A percentile compares a stretch with the other conserved stretches of the same genome.
Conservation (phyloP, 2,113 vertebrate genomes). For the Datnioides undecimradiatus region DNA sequence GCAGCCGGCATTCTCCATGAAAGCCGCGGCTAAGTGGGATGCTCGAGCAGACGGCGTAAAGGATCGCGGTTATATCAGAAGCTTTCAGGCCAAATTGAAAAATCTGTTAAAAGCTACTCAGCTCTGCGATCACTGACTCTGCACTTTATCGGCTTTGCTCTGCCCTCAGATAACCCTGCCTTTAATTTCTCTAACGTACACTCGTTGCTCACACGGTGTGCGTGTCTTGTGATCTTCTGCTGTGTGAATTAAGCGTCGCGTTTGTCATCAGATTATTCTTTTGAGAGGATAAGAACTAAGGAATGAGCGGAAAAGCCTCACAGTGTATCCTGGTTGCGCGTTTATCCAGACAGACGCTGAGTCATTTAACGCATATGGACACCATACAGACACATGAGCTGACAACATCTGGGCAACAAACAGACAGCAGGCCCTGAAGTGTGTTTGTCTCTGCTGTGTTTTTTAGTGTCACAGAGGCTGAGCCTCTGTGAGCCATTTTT, state of each 20-base stretch:
- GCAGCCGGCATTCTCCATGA: background rate
- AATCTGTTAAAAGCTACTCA: background rate
- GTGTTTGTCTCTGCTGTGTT: slow-evolving; percentile 38
- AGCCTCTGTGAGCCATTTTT: background rate
- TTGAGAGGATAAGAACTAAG: no score
- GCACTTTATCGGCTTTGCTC: background rate
- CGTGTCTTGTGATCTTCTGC: background rate
- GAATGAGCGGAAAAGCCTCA: background rate
- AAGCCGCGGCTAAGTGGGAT: background rate
- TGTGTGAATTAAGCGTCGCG: background rate
- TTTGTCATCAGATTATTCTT: background rate
- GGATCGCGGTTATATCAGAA: background rate
- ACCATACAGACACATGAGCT: slow-evolving; percentile 1
- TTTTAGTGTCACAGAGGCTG: slow-evolving; percentile 24
- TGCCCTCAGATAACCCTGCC: background rate
- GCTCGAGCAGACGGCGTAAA: background rate
- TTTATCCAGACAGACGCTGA: background rate
- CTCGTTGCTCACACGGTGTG: background rate
- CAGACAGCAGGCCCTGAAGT: slow-evolving; percentile 3
- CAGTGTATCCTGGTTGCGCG: background rate
- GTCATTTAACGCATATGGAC: background rate
- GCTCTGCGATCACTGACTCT: background rate
- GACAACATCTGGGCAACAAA: slow-evolving; percentile 58
- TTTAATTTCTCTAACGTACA: background rate
- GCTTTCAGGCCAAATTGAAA: background rate